phyloP scores from a whole-genome alignment of 2,888 invertebrate genomes.

The Cosmia pyralina region DNA sequence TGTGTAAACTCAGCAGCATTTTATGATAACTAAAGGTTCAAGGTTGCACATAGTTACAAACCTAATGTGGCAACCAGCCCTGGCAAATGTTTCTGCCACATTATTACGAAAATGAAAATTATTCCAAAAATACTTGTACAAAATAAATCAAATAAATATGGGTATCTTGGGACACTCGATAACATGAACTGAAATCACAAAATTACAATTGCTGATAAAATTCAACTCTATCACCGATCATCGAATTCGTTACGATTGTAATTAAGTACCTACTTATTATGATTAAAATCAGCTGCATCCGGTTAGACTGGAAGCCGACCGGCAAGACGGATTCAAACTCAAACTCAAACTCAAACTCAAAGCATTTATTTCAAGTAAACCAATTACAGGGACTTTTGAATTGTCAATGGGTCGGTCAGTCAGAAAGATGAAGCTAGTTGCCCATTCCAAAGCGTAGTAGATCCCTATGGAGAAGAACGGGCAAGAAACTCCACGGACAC shows the following conservation, averaged over 20 bases:
- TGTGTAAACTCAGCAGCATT: background rate
- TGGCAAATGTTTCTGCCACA: slow-evolving; percentile 26
- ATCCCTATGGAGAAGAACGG: too few species aligned
- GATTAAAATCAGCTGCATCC: slow-evolving; percentile 28
- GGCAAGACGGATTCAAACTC: too few species aligned
- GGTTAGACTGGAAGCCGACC: too few species aligned
- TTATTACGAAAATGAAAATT: background rate
- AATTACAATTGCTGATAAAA: slow-evolving; percentile 26
- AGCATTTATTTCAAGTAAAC: too few species aligned
- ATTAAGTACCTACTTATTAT: background rate
- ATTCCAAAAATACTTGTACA: slow-evolving; percentile 2
- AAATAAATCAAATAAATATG: slow-evolving; percentile 12
- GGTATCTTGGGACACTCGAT: slow-evolving; percentile 17
- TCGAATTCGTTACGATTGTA: slow-evolving; percentile 26
- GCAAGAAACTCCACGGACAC: too few species aligned
- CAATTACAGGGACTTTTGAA: too few species aligned
- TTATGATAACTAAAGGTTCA: background rate
- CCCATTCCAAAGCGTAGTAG: too few species aligned
- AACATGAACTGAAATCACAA: slow-evolving; percentile 5
- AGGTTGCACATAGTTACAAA: slow-evolving; percentile 14
- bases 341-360: too few species aligned
- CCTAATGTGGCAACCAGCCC: slow-evolving; percentile 33
- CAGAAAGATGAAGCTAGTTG: too few species aligned
- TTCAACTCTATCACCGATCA: slow-evolving; percentile 29
- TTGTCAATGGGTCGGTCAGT: too few species aligned